Base-by-base conservation (phyloP, 2,113 vertebrate genomes). In the Lates calcarifer region DNA sequence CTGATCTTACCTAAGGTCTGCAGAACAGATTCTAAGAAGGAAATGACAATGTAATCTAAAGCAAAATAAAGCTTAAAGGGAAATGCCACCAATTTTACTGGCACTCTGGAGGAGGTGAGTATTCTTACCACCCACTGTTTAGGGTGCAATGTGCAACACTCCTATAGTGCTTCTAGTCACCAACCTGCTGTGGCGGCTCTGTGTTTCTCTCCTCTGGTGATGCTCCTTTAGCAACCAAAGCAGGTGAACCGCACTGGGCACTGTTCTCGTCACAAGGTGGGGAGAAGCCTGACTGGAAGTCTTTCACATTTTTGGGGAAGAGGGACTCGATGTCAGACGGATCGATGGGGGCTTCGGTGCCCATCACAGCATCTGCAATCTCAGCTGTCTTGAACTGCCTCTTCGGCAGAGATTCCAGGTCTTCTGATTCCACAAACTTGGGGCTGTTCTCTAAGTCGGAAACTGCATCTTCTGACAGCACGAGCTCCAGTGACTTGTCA, bases 351-450 rank as follows among this genome's bases (percentile, higher is more conserved):
- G 85, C 75, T 17, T 91, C 95, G 0, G 92, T 94, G 26, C 95
- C 94, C 94, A 96, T 94, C 88, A 96, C 93, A 0, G 97, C 95
- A 41, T 96, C 95, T 0, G 96, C 95, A 0, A 96, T 96, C 84
- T 96, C 96, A 0, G 95, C 96, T 0, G 94, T 95, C 67, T 94
- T 94, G 71, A 95, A 96, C 89, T 94, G 96, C 63, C 87, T 90
- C 79, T 90, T 92, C 0, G 88, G 83, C 13, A 73, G 74, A 41
- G 83, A 72, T 29, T 86, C 86, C 7, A 85, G 0, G 0, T 94
- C 87, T 8, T 91, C 88, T 1, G 74, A 84, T 67, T 92, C 84
- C n/a, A 92, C 90, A 55, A 94, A 94, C 61, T 88, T 89, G 1
- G 93, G 91, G 57, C 76, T 82, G 81, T 93, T 91, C 51, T 92